phyloP scores from a whole-genome alignment of 2,888 invertebrate species.

The Herminia tarsipennalis region DNA sequence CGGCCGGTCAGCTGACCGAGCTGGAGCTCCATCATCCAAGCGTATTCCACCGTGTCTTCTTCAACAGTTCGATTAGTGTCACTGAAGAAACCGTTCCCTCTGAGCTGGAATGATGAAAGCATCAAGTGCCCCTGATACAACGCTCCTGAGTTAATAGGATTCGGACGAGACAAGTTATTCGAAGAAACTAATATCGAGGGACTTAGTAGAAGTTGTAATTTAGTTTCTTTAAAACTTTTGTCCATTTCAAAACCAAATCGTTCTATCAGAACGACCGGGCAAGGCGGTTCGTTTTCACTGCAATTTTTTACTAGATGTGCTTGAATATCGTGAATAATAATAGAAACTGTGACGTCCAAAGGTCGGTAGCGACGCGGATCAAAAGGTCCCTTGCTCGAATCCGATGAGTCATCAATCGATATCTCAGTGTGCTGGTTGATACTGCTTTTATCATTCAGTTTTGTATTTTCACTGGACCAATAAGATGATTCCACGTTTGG shows the following conservation, averaged over 20 bases:
- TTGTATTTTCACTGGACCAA: constrained; percentile 73
- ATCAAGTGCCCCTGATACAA: constrained; percentile 94
- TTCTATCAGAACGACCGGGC: constrained; percentile 95
- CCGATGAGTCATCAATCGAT: constrained; percentile 88
- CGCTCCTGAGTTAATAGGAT: constrained; percentile 68
- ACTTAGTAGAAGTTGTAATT: constrained; percentile 94
- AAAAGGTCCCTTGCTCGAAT: constrained; percentile 87
- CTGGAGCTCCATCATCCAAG: constrained; percentile 98
- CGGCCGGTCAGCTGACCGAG: constrained; percentile 97
- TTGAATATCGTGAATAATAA: constrained; percentile 97
- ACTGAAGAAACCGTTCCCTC: constrained; percentile 99
- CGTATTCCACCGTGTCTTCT: constrained; percentile 98
- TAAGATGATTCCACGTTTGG: constrained; percentile 74
- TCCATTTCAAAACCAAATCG: constrained; percentile 99
- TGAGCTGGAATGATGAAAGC: constrained; percentile 93
- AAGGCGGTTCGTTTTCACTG: constrained; percentile 95
- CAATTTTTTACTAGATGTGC: constrained; percentile 97
- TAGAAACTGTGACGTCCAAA: constrained; percentile 95
- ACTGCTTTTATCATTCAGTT: constrained; percentile 71
- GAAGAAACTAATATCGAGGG: constrained; percentile 94
- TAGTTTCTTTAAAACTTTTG: constrained; percentile 96
- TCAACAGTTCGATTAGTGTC: constrained; percentile 95
- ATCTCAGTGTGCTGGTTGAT: constrained; percentile 82
- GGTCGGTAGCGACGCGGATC: constrained; percentile 96
- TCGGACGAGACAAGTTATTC: constrained; percentile 89